phyloP scores from a whole-genome alignment of 2,888 invertebrate genomes.

The Acronicta aceris region DNA sequence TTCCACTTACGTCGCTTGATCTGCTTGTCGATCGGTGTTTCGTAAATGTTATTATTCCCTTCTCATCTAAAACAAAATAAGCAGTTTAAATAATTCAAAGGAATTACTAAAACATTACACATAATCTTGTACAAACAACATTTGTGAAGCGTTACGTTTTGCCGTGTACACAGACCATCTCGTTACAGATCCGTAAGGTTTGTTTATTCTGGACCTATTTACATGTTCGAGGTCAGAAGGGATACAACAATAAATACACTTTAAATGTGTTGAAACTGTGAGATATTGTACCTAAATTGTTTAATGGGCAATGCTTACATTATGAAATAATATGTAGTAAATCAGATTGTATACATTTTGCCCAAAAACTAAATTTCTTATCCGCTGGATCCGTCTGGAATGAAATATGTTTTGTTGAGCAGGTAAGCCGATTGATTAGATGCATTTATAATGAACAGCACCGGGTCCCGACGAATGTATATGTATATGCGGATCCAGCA shows the following conservation, averaged over 20 bases:
- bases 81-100: constrained; percentile 6
- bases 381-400: no score
- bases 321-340: neutral
- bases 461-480: no score
- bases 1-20: no score
- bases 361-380: no score
- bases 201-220: constrained; percentile 43
- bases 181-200: constrained; percentile 28
- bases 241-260: constrained; percentile 38
- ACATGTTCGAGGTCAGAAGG: constrained; percentile 48
- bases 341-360: no score
- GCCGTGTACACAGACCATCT: constrained; percentile 10
- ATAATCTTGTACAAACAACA: constrained; percentile 25
- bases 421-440: no score
- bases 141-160: constrained; percentile 23
- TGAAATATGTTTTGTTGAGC: no score
- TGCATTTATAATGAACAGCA: no score
- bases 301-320: constrained; percentile 3
- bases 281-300: constrained; percentile 2
- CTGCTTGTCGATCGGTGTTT: no score
- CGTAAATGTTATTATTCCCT: no score
- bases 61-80: constrained; percentile 11
- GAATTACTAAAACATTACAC: constrained; percentile 21
- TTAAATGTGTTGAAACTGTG: constrained; percentile 15
- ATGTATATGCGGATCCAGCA: no score